Evolutionary conservation across 2,888 invertebrate genomes (phyloP), one percentile per base, ranked within the genome.

Genomic region (Linyphia triangularis): DNA sequence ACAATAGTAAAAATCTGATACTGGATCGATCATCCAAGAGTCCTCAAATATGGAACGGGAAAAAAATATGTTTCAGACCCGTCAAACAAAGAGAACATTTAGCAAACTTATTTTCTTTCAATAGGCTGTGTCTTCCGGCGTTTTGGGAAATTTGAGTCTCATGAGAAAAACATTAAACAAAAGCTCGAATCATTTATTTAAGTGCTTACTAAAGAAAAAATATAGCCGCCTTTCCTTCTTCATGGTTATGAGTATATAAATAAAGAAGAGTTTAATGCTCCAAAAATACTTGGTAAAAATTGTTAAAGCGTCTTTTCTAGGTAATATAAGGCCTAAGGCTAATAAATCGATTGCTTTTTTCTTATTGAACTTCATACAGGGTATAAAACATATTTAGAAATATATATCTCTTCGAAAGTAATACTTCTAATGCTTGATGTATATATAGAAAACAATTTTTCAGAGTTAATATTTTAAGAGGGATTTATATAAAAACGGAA

Each of bases 81-180:
- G 26, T 37, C 77, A 37, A 33, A 73, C n/a, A n/a, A 24, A 63
- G 77, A 33, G 24, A 77, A 63, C 77, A 37, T 63, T 77, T 63
- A 77, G 40, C 33, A 59, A 51, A 77, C n/a, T 16, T 26, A n/a
- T 61, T 75, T 77, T 61, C 40, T 40, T 33, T 40, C 26, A n/a
- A 16, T 16, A n/a, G 26, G 16, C 26, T 77, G 40, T 61, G 24
- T 40, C 40, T 40, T n/a, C 24, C 19, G 61, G 26, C 24, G 24
- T 33, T 37, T n/a, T 26, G 28, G 77, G 61, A 77, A 77, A 77
- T 28, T 77, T 40, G 63, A 63, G 37, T 77, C 77, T 40, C 61
- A 13, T 1, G 63, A 24, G 77, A 77, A 59, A 61, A 51, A 33
- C 63, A 63, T 63, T 77, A 77, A 77, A 63, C 77, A 77, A 77